Evolutionary conservation across 2,888 invertebrate species (phyloP), one percentile per base, ranked within the genome.

Genomic region (Camptogramma bilineatum): DNA sequence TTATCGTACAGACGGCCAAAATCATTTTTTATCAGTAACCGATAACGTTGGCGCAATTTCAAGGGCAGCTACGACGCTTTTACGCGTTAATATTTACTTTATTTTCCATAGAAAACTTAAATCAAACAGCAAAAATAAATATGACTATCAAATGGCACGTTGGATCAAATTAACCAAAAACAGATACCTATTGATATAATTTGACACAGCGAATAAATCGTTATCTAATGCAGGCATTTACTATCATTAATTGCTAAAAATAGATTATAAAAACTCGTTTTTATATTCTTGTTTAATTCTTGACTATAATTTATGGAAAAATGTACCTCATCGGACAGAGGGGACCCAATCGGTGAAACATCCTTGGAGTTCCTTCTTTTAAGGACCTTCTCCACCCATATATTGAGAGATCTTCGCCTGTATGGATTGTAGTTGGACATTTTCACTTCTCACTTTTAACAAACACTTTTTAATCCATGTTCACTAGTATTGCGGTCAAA

Each of bases 1-100:
- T 60, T 57, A 57, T 66, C 61, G 63, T 67, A 67, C 54, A 59
- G 64, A 71, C 61, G 66, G 61, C 68, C 72, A 74, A 74, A 77
- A 81, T 81, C 78, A 75, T 75, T 63, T 66, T 82, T 86, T 85
- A 90, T 90, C 90, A 81, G 82, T 77, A 71, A 79, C 69, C 77
- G 91, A 91, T 91, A 89, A 89, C 86, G 84, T 86, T 83, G 79
- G 77, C 76, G 74, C 71, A 75, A 71, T 75, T 82, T 88, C 89
- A 91, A 89, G 90, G 90, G 76, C 83, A 78, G 66, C 66, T 68
- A 59, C 53, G 62, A 66, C 54, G 73, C 76, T 78, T 79, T 75
- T 80, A 77, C 78, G 80, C 80, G 75, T 76, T 72, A 77, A 72
- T 78, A 74, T 60, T 57, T 53, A 60, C 53, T 46, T 42, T 18